Evolutionary conservation across 2,113 vertebrate species (phyloP), one percentile per base, ranked within the genome.

Genomic region (Cromileptes altivelis): DNA sequence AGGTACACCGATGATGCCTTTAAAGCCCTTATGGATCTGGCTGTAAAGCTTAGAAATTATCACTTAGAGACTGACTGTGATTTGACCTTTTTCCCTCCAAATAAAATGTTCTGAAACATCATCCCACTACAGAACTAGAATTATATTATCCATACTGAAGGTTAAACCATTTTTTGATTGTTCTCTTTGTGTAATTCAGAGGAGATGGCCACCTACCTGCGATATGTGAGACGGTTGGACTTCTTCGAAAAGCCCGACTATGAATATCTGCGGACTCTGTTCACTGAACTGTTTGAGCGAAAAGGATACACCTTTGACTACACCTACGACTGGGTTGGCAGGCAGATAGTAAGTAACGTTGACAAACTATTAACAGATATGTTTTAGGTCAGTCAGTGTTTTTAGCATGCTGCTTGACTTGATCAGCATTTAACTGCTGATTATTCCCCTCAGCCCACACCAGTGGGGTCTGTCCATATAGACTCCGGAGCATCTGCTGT

Each of bases 181-280:
- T n/a, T 15, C 1, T 5, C 0, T 72, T 61, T 62, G 19, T 70
- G 58, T 60, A n/a, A 18, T 68, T 65, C 96, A 99, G 98, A 99
- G 95, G 98, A 99, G 95, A 98, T 99, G 98, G 97, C 98, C 80
- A 98, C 98, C 0, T 99, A 99, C 90, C 96, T 99, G 71, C 97
- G 98, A 70, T 99, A 99, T 0, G 98, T 99, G 68, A 95, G 98
- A 75, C 95, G 98, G 64, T 91, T 99, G 86, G 98, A 99, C 95
- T 99, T 99, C 96, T 99, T 99, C 72, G 98, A 99, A 93, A 98
- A 99, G 92, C 98, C 98, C 1, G 98, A 99, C 94, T 99, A 99
- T 1, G 98, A 99, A 84, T 99, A 99, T 88, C 92, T 99, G 83
- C 95, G 98, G 87, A 98, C 96, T 75, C 97, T 99, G 88, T 99